Conservation (phyloP, 2,113 vertebrate genomes). For the Otis tarda region DNA sequence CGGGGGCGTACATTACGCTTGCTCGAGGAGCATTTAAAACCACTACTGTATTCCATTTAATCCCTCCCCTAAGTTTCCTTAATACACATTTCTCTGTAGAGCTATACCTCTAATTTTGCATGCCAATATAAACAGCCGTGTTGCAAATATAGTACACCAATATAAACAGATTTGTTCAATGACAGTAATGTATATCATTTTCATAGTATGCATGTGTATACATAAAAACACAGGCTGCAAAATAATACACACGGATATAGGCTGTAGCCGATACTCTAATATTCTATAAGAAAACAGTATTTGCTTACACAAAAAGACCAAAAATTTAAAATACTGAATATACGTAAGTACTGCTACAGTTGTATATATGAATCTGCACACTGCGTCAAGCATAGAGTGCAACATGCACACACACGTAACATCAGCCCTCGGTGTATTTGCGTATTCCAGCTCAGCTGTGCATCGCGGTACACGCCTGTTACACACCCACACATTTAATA, state of each 20-base stretch:
- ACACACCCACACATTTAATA: not conserved
- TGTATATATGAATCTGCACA: not conserved
- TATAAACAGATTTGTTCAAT: not conserved
- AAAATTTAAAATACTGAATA: not conserved
- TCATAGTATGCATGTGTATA: not conserved
- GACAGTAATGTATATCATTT: not conserved
- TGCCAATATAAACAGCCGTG: not conserved
- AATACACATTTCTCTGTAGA: not conserved
- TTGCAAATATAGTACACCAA: not conserved
- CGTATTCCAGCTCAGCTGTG: too few species aligned
- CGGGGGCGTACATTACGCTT: not conserved
- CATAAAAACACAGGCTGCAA: not conserved
- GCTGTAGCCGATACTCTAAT: not conserved
- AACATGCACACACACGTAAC: not conserved
- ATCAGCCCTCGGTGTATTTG: not conserved
- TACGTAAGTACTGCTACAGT: not conserved
- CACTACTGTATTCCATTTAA: not conserved
- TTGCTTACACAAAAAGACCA: not conserved
- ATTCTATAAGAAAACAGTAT: accelerated
- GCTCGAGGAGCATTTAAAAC: conserved; percentile 17
- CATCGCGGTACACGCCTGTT: not conserved
- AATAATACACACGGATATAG: not conserved
- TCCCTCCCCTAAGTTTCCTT: not conserved
- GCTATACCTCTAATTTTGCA: not conserved
- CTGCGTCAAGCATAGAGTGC: not conserved